Evolutionary conservation across 2,113 vertebrate genomes (phyloP).

Genomic region (Misgurnus mizolepis): DNA sequence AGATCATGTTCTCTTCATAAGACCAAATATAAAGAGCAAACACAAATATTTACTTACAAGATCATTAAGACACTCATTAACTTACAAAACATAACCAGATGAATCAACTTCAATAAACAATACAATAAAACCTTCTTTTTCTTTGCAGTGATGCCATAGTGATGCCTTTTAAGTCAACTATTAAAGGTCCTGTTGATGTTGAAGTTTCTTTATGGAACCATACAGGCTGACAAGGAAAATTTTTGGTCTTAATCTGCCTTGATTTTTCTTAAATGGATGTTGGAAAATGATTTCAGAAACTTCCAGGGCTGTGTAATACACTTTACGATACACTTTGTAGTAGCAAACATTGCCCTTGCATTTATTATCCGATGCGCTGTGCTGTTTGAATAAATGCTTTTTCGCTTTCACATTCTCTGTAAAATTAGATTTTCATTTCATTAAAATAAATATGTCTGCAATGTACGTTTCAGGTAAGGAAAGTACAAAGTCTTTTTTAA

Average conservation of each 20-base stretch:
- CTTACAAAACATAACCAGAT: not conserved
- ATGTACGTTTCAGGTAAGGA: not conserved
- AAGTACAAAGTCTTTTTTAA: not conserved
- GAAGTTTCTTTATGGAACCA: no score
- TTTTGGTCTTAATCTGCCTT: no score
- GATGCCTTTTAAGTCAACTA: no score
- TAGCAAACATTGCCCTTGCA: not conserved
- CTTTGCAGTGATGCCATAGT: no score
- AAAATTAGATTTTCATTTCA: slow-evolving; percentile 14
- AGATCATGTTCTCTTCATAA: slow-evolving; percentile 27
- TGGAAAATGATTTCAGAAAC: not conserved
- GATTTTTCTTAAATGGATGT: no score
- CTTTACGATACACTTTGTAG: not conserved
- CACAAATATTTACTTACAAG: not conserved
- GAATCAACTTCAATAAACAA: not conserved
- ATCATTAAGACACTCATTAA: no score
- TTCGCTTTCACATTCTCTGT: not conserved
- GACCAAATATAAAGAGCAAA: slow-evolving; percentile 9
- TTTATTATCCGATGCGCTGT: not conserved
- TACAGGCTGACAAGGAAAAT: no score
- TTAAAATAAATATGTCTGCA: not conserved
- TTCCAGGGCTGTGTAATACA: not conserved
- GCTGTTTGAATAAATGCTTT: not conserved
- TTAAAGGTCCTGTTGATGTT: no score
- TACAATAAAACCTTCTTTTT: not conserved